Base-by-base conservation (phyloP, 2,113 vertebrate genomes). In the Agapornis roseicollis region DNA sequence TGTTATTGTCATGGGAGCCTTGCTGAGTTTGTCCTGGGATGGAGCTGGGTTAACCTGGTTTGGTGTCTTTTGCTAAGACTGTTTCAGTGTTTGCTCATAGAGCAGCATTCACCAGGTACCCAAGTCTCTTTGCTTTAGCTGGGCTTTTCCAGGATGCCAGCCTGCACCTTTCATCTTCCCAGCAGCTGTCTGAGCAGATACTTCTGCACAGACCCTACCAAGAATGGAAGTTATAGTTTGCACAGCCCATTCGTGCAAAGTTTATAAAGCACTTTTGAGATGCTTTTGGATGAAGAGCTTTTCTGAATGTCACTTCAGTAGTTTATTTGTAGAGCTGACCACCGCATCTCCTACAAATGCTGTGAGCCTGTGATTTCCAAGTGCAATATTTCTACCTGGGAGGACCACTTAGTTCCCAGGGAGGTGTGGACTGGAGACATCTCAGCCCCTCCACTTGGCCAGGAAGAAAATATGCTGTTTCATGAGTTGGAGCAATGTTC, bases 251-350 rank as follows among this genome's bases (percentile, higher is more conserved):
- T 78, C 52, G 16, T 88, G 65, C 33, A 58, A 83, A 80, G 92
- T 94, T 96, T 92, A 70, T 90, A 74, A 90, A 96, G 56, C 64
- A 77, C 80, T 95, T 95, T 88, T 44, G 50, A 73, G 85, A 86
- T 70, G 74, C 42, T 91, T 93, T 58, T 89, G 70, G 19, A 49
- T 78, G 16, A 89, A 93, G 88, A 83, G 77, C 60, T 92, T 88
- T 78, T 74, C 72, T 86, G 78, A 96, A 96, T 66, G 76, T 86
- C 79, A 85, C 72, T 93, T 88, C 14, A 66, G 39, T 14, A 55
- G 85, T 93, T 93, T 90, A 78, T 93, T 93, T 91, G 64, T 77
- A 88, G 65, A 78, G 22, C 69, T 83, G 76, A 52, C 27, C 47
- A 68, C 42, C 3, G 0, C 37, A 61, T 80, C 70, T 71, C 49